Percentiles rank a stretch among this genome's conserved stretches.
Conservation (phyloP, 2,888 invertebrate genomes). For the Nipponacmea schrenckii region DNA sequence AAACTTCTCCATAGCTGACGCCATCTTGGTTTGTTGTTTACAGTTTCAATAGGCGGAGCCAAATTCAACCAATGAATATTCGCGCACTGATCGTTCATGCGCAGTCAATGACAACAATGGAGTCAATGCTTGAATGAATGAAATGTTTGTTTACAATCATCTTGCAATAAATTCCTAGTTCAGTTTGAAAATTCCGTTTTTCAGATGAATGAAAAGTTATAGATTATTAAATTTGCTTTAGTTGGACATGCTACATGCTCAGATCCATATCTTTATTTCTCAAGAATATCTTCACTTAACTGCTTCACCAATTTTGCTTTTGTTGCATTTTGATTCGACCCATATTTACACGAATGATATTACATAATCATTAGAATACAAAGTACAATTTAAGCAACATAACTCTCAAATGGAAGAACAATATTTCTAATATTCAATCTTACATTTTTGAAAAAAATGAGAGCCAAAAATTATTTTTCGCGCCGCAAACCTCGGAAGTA, state of each 20-base stretch:
- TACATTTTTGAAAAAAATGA: conserved; percentile 5
- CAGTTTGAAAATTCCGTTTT: not conserved
- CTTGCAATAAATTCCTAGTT: not conserved
- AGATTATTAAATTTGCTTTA: conserved; percentile 18
- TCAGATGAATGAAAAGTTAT: not conserved
- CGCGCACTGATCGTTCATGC: conserved; percentile 20
- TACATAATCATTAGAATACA: too few relatives aligned
- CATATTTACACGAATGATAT: too few relatives aligned
- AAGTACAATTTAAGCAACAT: not conserved
- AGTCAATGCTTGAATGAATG: conserved; percentile 2
- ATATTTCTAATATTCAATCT: not conserved
- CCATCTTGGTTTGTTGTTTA: conserved; percentile 36
- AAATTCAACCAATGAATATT: conserved; percentile 41
- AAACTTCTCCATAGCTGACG: conserved; percentile 36
- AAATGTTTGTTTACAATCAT: conserved; percentile 1
- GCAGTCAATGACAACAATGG: not conserved
- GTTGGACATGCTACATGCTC: conserved; percentile 31
- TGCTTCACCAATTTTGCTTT: too few relatives aligned
- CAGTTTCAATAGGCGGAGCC: conserved; percentile 33
- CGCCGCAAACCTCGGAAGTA: conserved; percentile 9
- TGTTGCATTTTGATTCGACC: too few relatives aligned
- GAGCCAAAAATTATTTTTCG: conserved; percentile 11
- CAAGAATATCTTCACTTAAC: too few relatives aligned
- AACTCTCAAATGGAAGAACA: conserved; percentile 1
- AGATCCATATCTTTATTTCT: not conserved